Evolutionary conservation across 2,797 vertebrate species (phyloP).

Genomic region (Eutrigla gurnardus): DNA sequence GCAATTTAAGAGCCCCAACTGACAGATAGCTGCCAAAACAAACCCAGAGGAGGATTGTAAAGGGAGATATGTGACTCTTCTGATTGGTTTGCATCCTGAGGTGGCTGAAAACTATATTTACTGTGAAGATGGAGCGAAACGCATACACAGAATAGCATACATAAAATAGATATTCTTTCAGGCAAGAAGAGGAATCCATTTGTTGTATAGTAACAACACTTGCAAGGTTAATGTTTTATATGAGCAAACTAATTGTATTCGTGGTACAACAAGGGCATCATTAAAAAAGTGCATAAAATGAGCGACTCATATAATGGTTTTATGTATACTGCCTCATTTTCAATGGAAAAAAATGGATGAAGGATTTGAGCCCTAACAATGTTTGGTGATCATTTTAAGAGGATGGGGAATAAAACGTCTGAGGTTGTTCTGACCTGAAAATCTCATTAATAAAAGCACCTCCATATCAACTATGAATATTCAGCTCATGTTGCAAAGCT

Average conservation of each 20-base stretch:
- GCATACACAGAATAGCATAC: neutral
- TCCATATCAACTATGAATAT: conserved; percentile 32
- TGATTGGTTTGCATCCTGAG: conserved; percentile 3
- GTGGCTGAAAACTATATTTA: conserved; percentile 9
- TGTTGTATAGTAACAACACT: neutral
- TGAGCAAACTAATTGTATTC: neutral
- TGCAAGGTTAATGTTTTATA: neutral
- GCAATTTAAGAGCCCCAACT: conserved; percentile 32
- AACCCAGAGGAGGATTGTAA: conserved; percentile 20
- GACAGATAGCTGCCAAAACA: conserved; percentile 34
- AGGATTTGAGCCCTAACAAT: conserved; percentile 7
- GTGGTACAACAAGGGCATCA: neutral
- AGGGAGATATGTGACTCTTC: conserved; percentile 22
- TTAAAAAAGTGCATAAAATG: conserved; percentile 1
- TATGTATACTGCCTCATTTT: conserved; percentile 18
- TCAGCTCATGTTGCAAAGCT: conserved; percentile 32
- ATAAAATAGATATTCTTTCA: conserved; percentile 4
- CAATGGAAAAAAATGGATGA: conserved; percentile 16
- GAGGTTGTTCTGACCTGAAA: conserved; percentile 39
- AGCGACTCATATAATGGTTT: conserved; percentile 5
- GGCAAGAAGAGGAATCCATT: neutral
- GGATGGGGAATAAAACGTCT: conserved; percentile 26
- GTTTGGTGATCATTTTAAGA: conserved; percentile 29
- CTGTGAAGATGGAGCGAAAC: neutral
- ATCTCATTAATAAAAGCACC: conserved; percentile 34